phyloP scores from a whole-genome alignment of 2,888 invertebrate genomes.

The Quadriops clusia region DNA sequence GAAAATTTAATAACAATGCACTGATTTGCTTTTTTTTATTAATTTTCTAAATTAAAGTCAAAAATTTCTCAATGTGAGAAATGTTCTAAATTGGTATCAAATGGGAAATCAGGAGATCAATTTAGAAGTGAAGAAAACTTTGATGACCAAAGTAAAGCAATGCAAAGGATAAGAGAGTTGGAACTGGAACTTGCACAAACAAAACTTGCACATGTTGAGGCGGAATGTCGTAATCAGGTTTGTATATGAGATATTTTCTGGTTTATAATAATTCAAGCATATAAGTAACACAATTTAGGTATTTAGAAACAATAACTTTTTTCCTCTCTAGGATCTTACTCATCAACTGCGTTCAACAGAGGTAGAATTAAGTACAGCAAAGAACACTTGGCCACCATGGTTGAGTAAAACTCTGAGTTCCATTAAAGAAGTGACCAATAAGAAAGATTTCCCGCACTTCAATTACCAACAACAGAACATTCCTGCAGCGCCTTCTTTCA shows the following conservation, averaged over 20 bases:
- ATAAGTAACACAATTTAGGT: too few relatives aligned
- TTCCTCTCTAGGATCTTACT: conserved; percentile 59
- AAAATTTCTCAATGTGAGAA: conserved; percentile 45
- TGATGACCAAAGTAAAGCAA: conserved; percentile 34
- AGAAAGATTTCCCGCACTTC: conserved; percentile 36
- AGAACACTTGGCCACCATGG: conserved; percentile 84
- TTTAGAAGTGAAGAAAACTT: conserved; percentile 21
- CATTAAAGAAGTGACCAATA: conserved; percentile 61
- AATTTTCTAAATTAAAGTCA: conserved; percentile 31
- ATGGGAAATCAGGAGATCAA: conserved; percentile 3
- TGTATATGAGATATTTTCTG: conserved; percentile 9
- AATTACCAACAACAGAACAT: conserved; percentile 23
- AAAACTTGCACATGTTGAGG: conserved; percentile 92
- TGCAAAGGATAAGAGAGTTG: conserved; percentile 70
- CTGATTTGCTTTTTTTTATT: conserved; percentile 1
- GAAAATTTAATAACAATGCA: background rate
- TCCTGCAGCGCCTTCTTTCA: conserved; percentile 30
- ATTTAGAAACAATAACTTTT: conserved; percentile 4
- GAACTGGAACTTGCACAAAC: conserved; percentile 95
- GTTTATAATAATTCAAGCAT: too few relatives aligned
- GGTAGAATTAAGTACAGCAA: conserved; percentile 58
- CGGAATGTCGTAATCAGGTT: conserved; percentile 90
- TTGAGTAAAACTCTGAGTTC: conserved; percentile 81
- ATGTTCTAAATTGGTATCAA: conserved; percentile 29
- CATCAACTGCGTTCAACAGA: conserved; percentile 79